phyloP scores from a whole-genome alignment of 2,888 invertebrate genomes.

The Caenorhabditis macrosperma region DNA sequence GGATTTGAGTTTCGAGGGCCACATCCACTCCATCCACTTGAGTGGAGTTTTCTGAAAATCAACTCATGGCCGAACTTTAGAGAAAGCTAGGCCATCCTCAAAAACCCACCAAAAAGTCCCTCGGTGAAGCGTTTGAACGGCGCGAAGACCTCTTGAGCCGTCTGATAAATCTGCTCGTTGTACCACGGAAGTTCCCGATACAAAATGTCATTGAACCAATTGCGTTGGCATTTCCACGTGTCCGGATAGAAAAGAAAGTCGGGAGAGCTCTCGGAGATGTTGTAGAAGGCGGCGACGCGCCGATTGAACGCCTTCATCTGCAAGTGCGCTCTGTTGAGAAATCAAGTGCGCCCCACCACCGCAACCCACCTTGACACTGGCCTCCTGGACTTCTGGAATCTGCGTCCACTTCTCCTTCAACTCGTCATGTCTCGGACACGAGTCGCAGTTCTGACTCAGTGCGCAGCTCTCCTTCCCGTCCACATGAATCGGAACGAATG shows the following conservation, averaged over 20 bases:
- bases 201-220: conserved; percentile 32
- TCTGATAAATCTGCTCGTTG: conserved; percentile 23
- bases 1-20: conserved; percentile 47
- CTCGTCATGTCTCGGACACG: neutral
- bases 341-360: conserved; percentile 7
- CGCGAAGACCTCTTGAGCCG: neutral
- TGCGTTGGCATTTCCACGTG: conserved; percentile 47
- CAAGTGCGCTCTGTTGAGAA: neutral
- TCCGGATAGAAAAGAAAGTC: conserved; percentile 10
- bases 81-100: conserved; percentile 9
- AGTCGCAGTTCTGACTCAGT: neutral
- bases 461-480: conserved; percentile 19
- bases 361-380: neutral
- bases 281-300: conserved; percentile 14
- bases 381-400: neutral
- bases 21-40: conserved; percentile 59
- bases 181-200: conserved; percentile 33
- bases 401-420: neutral
- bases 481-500: conserved; percentile 80
- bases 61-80: too few relatives aligned
- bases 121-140: conserved; percentile 10
- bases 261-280: neutral
- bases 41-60: conserved; percentile 41
- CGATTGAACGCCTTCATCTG: conserved; percentile 8
- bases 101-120: conserved; percentile 36